Conservation (phyloP, 2,797 vertebrate genomes). For the Hydrolagus colliei region DNA sequence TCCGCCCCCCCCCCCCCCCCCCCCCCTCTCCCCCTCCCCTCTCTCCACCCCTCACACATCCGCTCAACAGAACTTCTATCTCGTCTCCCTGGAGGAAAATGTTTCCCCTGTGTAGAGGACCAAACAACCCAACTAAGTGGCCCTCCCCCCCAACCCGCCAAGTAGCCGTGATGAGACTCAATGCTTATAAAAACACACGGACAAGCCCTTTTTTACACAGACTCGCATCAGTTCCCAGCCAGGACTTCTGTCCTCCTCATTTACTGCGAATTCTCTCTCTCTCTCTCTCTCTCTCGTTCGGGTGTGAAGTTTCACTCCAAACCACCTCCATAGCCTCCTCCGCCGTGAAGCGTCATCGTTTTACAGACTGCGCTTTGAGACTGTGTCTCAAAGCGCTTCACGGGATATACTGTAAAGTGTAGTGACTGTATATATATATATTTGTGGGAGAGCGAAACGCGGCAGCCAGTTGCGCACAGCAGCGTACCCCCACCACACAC, state of each 20-base stretch:
- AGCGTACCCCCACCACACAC: no score
- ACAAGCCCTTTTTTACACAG: background rate
- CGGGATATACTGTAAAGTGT: no score
- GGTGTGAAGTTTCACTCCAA: background rate
- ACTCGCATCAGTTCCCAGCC: background rate
- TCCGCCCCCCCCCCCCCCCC: background rate
- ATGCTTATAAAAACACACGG: background rate
- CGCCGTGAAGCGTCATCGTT: no score
- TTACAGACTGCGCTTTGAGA: no score
- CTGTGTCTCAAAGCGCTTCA: no score
- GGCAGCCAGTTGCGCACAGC: no score
- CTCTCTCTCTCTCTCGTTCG: background rate
- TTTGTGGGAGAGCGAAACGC: no score
- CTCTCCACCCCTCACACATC: background rate
- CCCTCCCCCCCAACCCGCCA: background rate
- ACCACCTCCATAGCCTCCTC: no score
- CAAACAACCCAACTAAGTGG: no score
- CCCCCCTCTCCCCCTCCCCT: no score
- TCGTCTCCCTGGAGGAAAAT: background rate
- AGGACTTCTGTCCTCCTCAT: background rate
- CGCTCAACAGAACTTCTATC: background rate
- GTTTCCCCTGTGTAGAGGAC: background rate
- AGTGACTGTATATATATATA: no score
- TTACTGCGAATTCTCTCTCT: background rate
- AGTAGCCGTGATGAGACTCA: background rate